Evolutionary conservation across 2,113 vertebrate species (phyloP), one percentile per base, ranked within the genome.

Genomic region (Cacatua alba): DNA sequence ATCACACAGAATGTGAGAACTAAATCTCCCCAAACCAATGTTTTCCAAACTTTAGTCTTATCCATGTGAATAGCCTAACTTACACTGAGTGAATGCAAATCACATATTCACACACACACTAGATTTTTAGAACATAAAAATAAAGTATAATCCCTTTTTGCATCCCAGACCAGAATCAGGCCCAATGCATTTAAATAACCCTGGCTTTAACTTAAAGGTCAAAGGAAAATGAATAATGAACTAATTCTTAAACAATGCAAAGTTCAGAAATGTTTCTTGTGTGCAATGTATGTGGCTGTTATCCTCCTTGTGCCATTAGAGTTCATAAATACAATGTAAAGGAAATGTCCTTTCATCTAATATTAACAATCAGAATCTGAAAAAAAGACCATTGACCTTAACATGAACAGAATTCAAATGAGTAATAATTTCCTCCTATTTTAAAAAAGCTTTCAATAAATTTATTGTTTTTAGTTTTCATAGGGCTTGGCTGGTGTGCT

Each of bases 391-490:
- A 94, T 86, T 97, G 97, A 97, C 97, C 96, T 97, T 94, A 95
- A 88, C 93, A 76, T 70, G 94, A 96, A 97, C 96, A 97, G 96
- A 96, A 97, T 97, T 94, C 95, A 95, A 97, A 82, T 97, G 97
- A 97, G 97, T 97, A 97, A 97, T 97, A 97, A 97, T 97, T 97
- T 97, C 97, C 97, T 97, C 92, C 96, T 95, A 97, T 97, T 97
- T 97, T 97, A 23, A 87, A 95, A 96, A 97, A 93, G 92, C 88
- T 96, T 97, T 97, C 96, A 97, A 96, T 95, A 97, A 96, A 95
- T 97, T 96, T 97, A 97, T 96, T 97, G 97, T 96, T 96, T 96
- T 92, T 91, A 44, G 84, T 95, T 92, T 97, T 97, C 94, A 68
- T 88, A 28, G 65, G 94, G 92, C 69, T 97, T 97, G 97, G 97